Conservation (phyloP, 2,888 invertebrate species). For the Tetheella fluctuosa region DNA sequence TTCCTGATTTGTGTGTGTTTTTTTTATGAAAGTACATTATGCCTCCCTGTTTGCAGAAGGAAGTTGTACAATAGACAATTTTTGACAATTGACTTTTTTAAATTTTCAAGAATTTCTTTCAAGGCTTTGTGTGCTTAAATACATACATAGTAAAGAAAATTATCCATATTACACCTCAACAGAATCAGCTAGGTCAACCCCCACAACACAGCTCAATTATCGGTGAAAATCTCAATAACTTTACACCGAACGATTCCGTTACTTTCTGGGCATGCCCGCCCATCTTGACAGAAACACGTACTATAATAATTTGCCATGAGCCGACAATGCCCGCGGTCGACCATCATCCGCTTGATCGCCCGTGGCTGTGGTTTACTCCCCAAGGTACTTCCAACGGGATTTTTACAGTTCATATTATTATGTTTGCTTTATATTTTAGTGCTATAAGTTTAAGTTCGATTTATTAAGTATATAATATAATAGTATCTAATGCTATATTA, state of each 20-base stretch:
- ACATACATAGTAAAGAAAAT: too few relatives aligned
- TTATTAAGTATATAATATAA: too few relatives aligned
- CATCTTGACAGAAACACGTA: not conserved
- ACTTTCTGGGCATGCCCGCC: not conserved
- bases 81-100: too few relatives aligned
- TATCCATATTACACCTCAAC: too few relatives aligned
- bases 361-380: not conserved
- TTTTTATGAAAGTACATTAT: too few relatives aligned
- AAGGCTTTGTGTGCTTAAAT: too few relatives aligned
- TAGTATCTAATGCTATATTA: too few relatives aligned
- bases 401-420: not conserved
- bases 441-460: not conserved
- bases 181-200: not conserved
- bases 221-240: not conserved
- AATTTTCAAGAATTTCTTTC: too few relatives aligned
- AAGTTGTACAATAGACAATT: too few relatives aligned
- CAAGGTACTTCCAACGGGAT: not conserved
- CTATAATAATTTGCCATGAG: not conserved
- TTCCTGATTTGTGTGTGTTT: too few relatives aligned
- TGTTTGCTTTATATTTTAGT: constrained; percentile 6
- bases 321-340: not conserved
- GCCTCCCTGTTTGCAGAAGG: too few relatives aligned
- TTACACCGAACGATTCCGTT: not conserved
- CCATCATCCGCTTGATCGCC: not conserved
- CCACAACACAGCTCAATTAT: not conserved